These are phyloP conservation scores for Tragopan temminckii DNA, from an alignment of 2,797 vertebrate species.

Conservation along the genomic window DNA sequence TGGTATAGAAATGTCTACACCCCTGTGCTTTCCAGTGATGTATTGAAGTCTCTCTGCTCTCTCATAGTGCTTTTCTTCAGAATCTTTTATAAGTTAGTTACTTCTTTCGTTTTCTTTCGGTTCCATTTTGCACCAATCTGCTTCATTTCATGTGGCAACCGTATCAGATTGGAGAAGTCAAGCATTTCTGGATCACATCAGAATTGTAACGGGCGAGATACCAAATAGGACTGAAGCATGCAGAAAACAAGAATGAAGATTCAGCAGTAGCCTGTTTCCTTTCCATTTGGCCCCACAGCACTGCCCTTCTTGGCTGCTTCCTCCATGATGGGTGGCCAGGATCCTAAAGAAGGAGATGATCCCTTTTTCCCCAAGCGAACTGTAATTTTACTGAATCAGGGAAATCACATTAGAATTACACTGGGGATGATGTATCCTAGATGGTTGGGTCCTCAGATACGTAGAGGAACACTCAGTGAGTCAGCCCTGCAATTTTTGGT, in stretches of 20 bases:
- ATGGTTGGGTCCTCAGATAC: conserved; percentile 69
- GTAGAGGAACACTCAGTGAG: conserved; percentile 77
- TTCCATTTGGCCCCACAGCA: not conserved
- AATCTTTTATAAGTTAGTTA: not conserved
- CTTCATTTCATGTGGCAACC: not conserved
- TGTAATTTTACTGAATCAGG: conserved; percentile 47
- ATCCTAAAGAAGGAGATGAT: not conserved
- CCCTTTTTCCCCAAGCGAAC: not conserved
- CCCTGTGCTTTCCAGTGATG: not conserved
- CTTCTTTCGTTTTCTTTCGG: not conserved
- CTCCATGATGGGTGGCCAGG: not conserved
- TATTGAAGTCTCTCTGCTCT: not conserved
- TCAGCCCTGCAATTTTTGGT: conserved; percentile 80
- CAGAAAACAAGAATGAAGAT: not conserved
- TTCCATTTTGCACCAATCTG: not conserved
- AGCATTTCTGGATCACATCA: not conserved
- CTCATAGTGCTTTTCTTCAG: not conserved
- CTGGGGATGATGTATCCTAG: conserved; percentile 64
- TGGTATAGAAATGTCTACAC: not conserved
- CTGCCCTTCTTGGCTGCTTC: conserved; percentile 19
- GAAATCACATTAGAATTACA: conserved; percentile 65
- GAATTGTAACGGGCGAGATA: not conserved
- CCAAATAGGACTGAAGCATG: not conserved
- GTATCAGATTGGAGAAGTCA: not conserved
- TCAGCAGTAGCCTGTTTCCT: not conserved